Conservation (phyloP, 1,140 invertebrate genomes). For the Lepidurus packardi region DNA sequence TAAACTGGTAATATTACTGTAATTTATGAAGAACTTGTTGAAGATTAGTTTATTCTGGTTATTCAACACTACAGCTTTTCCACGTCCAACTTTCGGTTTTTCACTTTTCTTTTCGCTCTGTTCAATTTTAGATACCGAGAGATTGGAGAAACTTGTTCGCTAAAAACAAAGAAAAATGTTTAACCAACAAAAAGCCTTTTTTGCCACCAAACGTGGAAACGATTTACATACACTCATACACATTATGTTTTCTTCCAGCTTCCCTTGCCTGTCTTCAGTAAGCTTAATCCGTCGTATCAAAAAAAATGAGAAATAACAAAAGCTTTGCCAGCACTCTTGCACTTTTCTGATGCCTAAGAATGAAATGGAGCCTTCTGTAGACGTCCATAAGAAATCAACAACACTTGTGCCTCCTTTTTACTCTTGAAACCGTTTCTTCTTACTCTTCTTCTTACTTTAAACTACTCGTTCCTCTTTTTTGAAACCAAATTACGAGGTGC, state of each 20-base stretch:
- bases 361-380: neutral
- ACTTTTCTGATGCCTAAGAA: neutral
- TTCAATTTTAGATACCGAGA: neutral
- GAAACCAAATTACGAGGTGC: neutral
- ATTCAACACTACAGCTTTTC: slow-evolving; percentile 22
- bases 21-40: neutral
- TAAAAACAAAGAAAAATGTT: neutral
- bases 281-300: no score
- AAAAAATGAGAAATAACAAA: no score
- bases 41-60: slow-evolving; percentile 22
- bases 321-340: neutral
- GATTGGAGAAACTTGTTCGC: neutral
- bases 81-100: neutral
- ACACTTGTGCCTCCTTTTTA: neutral
- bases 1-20: no score
- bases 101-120: neutral
- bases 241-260: neutral
- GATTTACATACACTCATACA: neutral
- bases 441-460: neutral
- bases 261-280: neutral
- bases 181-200: neutral
- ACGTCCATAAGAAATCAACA: neutral
- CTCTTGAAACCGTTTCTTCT: neutral
- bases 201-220: neutral
- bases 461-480: no score